phyloP scores from a whole-genome alignment of 2,888 invertebrate genomes.

The Idaea dimidiata region DNA sequence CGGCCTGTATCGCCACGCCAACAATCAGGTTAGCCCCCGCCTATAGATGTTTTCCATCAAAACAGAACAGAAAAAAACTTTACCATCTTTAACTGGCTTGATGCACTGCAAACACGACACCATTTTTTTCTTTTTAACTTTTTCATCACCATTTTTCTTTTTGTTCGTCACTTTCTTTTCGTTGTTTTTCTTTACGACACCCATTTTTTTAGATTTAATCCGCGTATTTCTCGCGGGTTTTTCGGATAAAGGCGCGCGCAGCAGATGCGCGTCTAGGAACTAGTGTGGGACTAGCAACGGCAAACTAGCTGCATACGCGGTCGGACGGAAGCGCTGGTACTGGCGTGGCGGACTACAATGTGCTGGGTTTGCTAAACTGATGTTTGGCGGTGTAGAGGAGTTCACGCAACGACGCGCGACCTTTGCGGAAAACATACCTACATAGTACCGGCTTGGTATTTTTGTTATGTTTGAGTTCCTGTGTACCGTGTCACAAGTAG shows the following conservation, averaged over 20 bases:
- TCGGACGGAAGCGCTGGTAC: conserved; percentile 66
- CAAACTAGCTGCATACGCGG: conserved; percentile 72
- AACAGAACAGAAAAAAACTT: conserved; percentile 19
- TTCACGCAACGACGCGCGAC: no score
- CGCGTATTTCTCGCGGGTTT: conserved; percentile 37
- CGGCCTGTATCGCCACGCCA: no score
- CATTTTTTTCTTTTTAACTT: conserved; percentile 76
- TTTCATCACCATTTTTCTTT: conserved; percentile 60
- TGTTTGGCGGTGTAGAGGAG: not conserved
- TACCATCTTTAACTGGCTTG: conserved; percentile 74
- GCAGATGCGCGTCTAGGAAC: conserved; percentile 74
- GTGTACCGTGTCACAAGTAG: no score
- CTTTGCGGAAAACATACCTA: no score
- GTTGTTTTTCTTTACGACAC: conserved; percentile 65
- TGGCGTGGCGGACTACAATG: conserved; percentile 8
- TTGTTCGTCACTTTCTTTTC: conserved; percentile 59
- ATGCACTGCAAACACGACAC: conserved; percentile 79
- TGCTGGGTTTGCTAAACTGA: not conserved
- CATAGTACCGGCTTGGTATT: no score
- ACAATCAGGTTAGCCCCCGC: no score
- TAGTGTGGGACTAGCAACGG: conserved; percentile 73
- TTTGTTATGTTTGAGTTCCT: no score
- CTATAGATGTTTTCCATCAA: no score
- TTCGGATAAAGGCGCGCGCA: conserved; percentile 31
- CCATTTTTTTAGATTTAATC: conserved; percentile 50